Base-by-base conservation (phyloP, 2,113 vertebrate species). In the Romanogobio albipinnatus region DNA sequence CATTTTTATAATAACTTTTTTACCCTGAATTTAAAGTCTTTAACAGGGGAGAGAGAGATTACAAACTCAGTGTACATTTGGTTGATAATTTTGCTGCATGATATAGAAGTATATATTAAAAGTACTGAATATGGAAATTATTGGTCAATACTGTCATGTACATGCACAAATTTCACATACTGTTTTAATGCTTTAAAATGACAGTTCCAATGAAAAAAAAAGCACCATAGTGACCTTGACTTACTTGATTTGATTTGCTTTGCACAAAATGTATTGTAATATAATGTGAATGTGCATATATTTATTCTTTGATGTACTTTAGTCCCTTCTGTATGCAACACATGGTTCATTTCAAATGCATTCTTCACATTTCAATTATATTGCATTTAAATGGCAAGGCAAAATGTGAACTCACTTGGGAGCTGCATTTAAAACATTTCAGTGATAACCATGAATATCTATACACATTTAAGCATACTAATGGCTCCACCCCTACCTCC, bases 401-500 rank as follows among this genome's bases (percentile, higher is more conserved):
- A 81, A 81, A 81, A 81, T 81, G 78, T 49, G 59, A 68, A 33
- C 62, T 49, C 62, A 4, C 45, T 9, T 68, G 45, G 45, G 45
- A n/a, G 56, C 87, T 87, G 56, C 29, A 61, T 56, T 88, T 49
- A 81, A 81, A 81, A 49, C 15, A 29, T n/a, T 49, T 49, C 45
- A 85, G 87, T 87, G 79, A 89, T 68, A 77, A 9, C 29, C 7
- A 56, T 68, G 47, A 83, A 75, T 70, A 39, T 81, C 61, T 80
- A n/a, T 45, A 80, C 47, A 15, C 58, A 76, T 62, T 56, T 77
- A 74, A 59, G 45, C 22, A 79, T 53, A 68, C 58, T 11, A 53
- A 78, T 62, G 66, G 36, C 82, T 82, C 73, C 45, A 39, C 49
- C 33, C 91, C 96, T 95, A 99, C 97, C 97, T 98, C 97, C 91